phyloP scores from a whole-genome alignment of 2,797 vertebrate species.

The Periparus ater region DNA sequence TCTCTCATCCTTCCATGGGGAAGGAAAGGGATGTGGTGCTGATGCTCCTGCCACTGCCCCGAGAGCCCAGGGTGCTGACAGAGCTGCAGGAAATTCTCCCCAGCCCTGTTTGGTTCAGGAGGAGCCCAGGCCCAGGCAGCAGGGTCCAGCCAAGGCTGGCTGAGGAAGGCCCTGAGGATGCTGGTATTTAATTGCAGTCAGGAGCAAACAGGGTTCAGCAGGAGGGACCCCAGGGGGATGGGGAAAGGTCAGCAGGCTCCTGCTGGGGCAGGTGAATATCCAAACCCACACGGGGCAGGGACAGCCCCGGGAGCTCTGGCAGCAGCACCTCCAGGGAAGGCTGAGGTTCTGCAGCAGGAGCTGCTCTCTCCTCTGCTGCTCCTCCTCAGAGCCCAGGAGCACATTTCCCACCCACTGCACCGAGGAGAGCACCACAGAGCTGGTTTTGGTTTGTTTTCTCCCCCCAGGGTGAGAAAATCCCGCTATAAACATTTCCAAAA shows the following conservation, averaged over 20 bases:
- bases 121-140: background rate
- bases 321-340: background rate
- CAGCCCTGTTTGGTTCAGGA: background rate
- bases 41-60: background rate
- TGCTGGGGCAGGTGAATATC: background rate
- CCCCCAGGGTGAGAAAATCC: background rate
- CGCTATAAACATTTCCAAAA: background rate
- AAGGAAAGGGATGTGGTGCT: background rate
- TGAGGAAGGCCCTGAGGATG: too few relatives aligned
- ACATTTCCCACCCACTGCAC: accelerated
- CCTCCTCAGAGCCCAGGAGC: accelerated
- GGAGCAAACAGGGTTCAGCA: too few relatives aligned
- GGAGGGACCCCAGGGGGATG: too few relatives aligned
- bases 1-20: background rate
- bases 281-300: background rate
- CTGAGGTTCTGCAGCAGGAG: background rate
- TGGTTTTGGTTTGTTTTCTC: accelerated
- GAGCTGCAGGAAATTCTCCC: background rate
- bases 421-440: background rate
- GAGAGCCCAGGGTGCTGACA: accelerated
- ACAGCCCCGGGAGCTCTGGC: too few relatives aligned
- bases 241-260: background rate
- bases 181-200: too few relatives aligned
- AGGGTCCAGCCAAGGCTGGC: too few relatives aligned
- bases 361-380: background rate